Evolutionary conservation across 2,888 invertebrate species (phyloP).

Genomic region (Rhagonycha lutea): DNA sequence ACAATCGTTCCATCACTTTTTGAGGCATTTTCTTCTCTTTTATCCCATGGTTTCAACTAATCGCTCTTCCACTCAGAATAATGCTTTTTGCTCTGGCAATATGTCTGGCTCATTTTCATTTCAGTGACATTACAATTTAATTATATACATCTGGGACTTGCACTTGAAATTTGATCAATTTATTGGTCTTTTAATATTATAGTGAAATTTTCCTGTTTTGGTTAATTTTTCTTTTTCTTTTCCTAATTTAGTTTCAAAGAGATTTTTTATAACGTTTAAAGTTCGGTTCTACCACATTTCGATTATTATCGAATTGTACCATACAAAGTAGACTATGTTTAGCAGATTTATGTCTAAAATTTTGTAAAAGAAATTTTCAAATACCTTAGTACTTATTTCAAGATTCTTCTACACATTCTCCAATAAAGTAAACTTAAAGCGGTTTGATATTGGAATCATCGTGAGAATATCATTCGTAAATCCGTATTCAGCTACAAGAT

Average conservation of each 20-base stretch:
- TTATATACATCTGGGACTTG: background rate
- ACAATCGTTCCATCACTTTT: background rate
- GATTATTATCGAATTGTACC: too few relatives aligned
- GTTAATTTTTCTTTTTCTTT: too few relatives aligned
- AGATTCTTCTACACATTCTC: background rate
- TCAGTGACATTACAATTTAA: background rate
- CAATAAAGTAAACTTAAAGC: background rate
- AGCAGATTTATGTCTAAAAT: too few relatives aligned
- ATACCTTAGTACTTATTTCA: too few relatives aligned
- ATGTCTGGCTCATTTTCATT: background rate
- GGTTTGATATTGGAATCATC: background rate
- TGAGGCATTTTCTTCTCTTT: background rate
- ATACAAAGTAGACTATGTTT: too few relatives aligned
- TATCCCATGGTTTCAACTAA: background rate
- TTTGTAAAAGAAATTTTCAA: too few relatives aligned
- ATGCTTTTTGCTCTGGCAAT: background rate
- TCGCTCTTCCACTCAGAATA: background rate
- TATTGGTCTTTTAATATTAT: too few relatives aligned
- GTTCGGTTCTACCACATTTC: too few relatives aligned
- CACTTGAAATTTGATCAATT: too few relatives aligned
- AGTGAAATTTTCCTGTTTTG: too few relatives aligned
- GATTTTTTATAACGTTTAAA: too few relatives aligned
- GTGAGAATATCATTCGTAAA: background rate
- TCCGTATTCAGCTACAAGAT: background rate
- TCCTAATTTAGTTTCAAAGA: too few relatives aligned